These are phyloP conservation scores for Mus musculus DNA, from an alignment of 2,113 vertebrate genomes.

Conservation along the genomic window GRCm39 chr3:32125001-32125500, in stretches of 20 bases:
- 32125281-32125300: background rate
- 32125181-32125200: background rate
- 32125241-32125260: background rate
- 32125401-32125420: background rate
- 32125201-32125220: background rate
- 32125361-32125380: background rate
- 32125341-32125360: background rate
- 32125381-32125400: background rate
- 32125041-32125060: background rate
- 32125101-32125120: background rate
- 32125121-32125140: background rate
- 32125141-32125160: too few species aligned
- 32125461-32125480: background rate
- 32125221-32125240: background rate
- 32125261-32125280: background rate
- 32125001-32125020: background rate
- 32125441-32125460: background rate
- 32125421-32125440: background rate
- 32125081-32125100: background rate
- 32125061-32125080: background rate
- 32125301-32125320: background rate
- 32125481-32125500: background rate
- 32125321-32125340: background rate
- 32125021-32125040: background rate
- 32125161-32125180: background rate